phyloP scores from a whole-genome alignment of 2,113 vertebrate genomes.

The Mastomys coucha region DNA sequence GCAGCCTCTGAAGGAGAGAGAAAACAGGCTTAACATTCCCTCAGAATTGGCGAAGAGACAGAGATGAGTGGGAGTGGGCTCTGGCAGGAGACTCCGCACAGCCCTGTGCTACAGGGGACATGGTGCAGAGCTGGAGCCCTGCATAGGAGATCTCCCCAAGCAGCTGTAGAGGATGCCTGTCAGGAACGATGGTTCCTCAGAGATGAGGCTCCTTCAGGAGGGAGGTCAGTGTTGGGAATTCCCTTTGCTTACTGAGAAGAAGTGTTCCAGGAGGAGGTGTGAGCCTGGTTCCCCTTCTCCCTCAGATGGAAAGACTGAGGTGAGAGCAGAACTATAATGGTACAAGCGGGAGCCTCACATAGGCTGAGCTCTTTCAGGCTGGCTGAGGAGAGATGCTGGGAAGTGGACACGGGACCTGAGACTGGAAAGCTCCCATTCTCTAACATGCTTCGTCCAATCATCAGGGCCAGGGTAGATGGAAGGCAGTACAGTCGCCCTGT shows the following conservation, averaged over 20 bases:
- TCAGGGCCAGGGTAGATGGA: not conserved
- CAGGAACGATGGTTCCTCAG: not conserved
- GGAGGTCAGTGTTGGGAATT: not conserved
- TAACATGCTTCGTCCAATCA: rapidly evolving
- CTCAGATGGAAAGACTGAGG: not conserved
- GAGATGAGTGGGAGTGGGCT: not conserved
- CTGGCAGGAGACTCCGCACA: not conserved
- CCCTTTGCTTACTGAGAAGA: rapidly evolving
- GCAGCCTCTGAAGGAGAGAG: not conserved
- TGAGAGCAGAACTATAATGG: not conserved
- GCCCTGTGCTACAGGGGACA: no score
- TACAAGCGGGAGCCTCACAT: rapidly evolving
- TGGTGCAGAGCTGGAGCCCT: not conserved
- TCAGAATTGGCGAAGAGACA: not conserved
- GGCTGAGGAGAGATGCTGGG: not conserved
- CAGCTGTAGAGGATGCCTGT: not conserved
- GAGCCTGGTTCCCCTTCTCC: not conserved
- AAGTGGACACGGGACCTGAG: not conserved
- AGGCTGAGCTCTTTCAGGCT: no score
- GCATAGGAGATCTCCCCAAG: no score
- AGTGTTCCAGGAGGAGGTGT: not conserved
- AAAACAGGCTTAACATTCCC: not conserved
- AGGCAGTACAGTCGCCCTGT: not conserved
- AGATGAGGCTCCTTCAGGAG: not conserved
- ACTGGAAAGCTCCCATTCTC: not conserved